Evolutionary conservation across 2,888 invertebrate species (phyloP), one percentile per base, ranked within the genome.

Genomic region (Anorthoa munda): DNA sequence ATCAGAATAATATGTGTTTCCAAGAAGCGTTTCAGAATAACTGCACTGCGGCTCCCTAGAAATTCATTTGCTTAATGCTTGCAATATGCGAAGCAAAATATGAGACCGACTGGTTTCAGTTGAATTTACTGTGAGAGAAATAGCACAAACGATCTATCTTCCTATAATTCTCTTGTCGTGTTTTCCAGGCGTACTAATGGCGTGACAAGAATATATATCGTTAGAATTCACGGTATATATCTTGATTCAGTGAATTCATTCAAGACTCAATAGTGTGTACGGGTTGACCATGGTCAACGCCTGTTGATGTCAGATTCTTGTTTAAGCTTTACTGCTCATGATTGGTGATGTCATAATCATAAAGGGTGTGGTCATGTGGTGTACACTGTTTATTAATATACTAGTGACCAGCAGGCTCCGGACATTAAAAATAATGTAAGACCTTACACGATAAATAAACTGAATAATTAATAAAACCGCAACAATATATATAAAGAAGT

Each of bases 301-400:
- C 13, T 66, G 61, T 50, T 82, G 60, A 77, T 66, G 64, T 77
- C 70, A 82, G 61, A 51, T 46, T 45, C 50, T 58, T 50, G 64
- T 75, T 75, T 66, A 78, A 63, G 18, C 63, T 58, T 69, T 21
- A 53, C 56, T 69, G 65, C 15, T 81, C 51, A 77, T 70, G 66
- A 77, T 58, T 58, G 77, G 55, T 81, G 81, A 79, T 77, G 82
- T 80, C 75, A 77, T 80, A 50, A 51, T 23, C 59, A 50, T 65
- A 58, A 73, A 65, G 64, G 55, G 39, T 39, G 39, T 9, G 39
- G 39, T 39, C 7, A 39, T 61, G 48, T 9, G 72, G 72, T 78
- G 79, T 60, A 60, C 50, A 78, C n/a, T 50, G 60, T 75, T 60
- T 75, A 75, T 75, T 50, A 56, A 50, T 75, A 78, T 45, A 61